Base-by-base conservation (phyloP, 2,888 invertebrate species). In the Lacanobia oleracea region DNA sequence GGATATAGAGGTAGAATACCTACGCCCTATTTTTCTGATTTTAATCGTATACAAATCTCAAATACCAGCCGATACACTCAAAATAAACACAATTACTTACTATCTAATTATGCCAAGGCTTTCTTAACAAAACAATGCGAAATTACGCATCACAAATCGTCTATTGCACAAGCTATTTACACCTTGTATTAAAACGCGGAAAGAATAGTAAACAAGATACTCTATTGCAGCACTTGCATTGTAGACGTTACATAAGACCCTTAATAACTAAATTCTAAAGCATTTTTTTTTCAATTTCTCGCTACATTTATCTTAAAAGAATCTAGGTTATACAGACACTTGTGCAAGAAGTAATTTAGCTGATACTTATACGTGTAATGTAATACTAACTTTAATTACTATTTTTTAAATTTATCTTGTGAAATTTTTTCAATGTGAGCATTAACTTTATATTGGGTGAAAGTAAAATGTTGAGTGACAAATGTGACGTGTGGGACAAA, bases 101-200 rank as follows among this genome's bases (percentile, higher is more conserved):
- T 82, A 78, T 78, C 83, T 72, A 66, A 66, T 57, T 53, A 72
- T 73, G 86, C 37, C 83, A 83, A 85, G 83, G 81, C 37, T 65
- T 82, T 69, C 50, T 21, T 63, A 23, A 57, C 18, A 67, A 59
- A 67, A 53, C 54, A 82, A 78, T 56, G 53, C 40, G 43, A 53
- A 51, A 40, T 72, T 59, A 79, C 51, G 72, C 73, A 51, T 69
- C 23, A 62, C 23, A 51, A 51, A 68, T 50, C 12, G 33, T 50
- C 21, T 16, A 59, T 48, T 53, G 51, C 69, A n/a, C n/a, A 69
- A 67, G 50, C 62, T 53, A 33, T 59, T 50, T 12, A 53, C 27
- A 43, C 54, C 12, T 65, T 78, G 23, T 74, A n/a, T 45, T 12
- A 56, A 77, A 79, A 80, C 23, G 40, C 73, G 73, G 76, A 84